These are phyloP conservation scores for Drosophila mojavensis DNA, from an alignment of 1,140 invertebrate species.

Conservation along the genomic window DNA sequence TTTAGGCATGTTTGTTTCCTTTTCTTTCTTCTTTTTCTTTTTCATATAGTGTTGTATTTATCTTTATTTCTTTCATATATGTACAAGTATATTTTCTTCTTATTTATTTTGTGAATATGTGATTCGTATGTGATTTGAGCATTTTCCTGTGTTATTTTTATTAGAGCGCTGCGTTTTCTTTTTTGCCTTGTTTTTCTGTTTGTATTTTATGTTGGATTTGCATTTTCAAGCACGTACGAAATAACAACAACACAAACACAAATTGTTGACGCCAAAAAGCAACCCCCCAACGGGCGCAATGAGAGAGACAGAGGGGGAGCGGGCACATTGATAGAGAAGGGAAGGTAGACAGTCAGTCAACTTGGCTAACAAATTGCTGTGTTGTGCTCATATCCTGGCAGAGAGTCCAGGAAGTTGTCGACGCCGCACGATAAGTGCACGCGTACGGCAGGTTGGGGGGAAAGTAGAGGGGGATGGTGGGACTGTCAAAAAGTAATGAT, in stretches of 20 bases:
- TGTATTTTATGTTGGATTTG: slow-evolving; percentile 41
- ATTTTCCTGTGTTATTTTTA: slow-evolving; percentile 37
- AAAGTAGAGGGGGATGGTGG: background rate
- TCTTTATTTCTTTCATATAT: background rate
- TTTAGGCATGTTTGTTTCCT: background rate
- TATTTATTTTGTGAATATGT: slow-evolving; percentile 19
- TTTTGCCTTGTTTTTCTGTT: slow-evolving; percentile 23
- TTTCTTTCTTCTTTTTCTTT: background rate
- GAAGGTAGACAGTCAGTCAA: slow-evolving; percentile 18
- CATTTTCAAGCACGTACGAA: slow-evolving; percentile 57
- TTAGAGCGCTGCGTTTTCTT: slow-evolving; percentile 21
- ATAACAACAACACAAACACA: slow-evolving; percentile 7
- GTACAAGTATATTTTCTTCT: background rate
- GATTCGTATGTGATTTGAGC: slow-evolving; percentile 20
- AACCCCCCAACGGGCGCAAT: slow-evolving; percentile 28
- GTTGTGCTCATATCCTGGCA: slow-evolving; percentile 34
- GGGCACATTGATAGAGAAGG: background rate
- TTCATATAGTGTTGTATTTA: background rate
- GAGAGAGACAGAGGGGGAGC: background rate
- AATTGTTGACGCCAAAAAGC: slow-evolving; percentile 12
- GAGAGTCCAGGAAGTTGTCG: slow-evolving; percentile 48
- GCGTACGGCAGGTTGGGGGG: background rate
- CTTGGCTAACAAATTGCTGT: slow-evolving; percentile 64
- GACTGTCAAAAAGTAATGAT: slow-evolving; percentile 2
- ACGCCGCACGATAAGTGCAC: slow-evolving; percentile 52